These are phyloP conservation scores for Tetropium fuscum DNA, from an alignment of 2,888 invertebrate genomes.

Conservation along the genomic window DNA sequence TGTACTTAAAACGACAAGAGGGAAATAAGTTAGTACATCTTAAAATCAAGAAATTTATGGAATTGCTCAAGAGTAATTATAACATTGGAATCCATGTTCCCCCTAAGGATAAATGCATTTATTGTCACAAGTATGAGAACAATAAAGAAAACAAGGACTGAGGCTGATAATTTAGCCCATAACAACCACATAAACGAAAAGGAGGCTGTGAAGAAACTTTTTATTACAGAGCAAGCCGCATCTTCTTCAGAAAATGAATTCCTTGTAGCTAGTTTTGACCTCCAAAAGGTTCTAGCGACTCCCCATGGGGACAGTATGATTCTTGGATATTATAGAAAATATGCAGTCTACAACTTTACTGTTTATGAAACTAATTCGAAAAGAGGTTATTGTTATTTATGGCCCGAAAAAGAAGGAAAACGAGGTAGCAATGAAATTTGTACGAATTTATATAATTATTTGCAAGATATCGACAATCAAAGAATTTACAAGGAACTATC, in stretches of 20 bases:
- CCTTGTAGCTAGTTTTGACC: conserved; percentile 34
- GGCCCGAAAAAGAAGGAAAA: conserved; percentile 47
- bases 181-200: too few species aligned
- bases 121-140: conserved; percentile 27
- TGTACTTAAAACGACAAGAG: too few species aligned
- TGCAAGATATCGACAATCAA: conserved; percentile 42
- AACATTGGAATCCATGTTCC: conserved; percentile 35
- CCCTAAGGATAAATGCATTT: conserved; percentile 29
- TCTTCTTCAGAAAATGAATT: not conserved
- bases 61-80: too few species aligned
- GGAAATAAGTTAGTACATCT: too few species aligned
- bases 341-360: conserved; percentile 51
- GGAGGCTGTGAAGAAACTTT: too few species aligned
- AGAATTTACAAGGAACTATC: conserved; percentile 15
- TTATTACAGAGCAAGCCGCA: not conserved
- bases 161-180: too few species aligned
- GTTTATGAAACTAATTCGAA: conserved; percentile 47
- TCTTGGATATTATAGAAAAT: conserved; percentile 48
- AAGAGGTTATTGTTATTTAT: conserved; percentile 47
- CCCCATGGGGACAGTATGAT: conserved; percentile 46
- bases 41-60: too few species aligned
- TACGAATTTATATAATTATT: conserved; percentile 45
- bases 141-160: too few species aligned
- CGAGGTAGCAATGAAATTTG: conserved; percentile 41
- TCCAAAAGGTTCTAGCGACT: conserved; percentile 47